These are phyloP conservation scores for Euproctis similis DNA, from an alignment of 2,888 invertebrate genomes.

Conservation along the genomic window DNA sequence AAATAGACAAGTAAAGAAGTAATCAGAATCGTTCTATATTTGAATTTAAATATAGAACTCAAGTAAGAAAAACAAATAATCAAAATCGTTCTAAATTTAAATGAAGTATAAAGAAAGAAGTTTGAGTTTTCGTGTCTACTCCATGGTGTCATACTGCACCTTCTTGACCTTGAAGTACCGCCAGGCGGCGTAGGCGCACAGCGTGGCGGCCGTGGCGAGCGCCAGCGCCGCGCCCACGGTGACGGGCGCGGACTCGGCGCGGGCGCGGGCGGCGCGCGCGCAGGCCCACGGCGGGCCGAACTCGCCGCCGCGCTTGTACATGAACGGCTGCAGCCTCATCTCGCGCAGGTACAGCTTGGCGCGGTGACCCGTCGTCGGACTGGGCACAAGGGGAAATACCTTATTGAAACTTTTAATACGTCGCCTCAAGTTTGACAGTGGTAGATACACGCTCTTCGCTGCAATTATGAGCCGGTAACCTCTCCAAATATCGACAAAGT, in stretches of 20 bases:
- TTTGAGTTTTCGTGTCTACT: slow-evolving; percentile 10
- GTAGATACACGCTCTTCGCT: too few relatives aligned
- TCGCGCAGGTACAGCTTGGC: slow-evolving; percentile 80
- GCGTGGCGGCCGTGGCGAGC: slow-evolving; percentile 85
- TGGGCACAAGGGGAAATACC: slow-evolving; percentile 21
- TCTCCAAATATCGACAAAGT: too few relatives aligned
- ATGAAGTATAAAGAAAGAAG: too few relatives aligned
- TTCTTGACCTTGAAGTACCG: slow-evolving; percentile 25
- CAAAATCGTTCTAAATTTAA: too few relatives aligned
- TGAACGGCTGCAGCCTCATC: slow-evolving; percentile 89
- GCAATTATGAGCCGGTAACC: too few relatives aligned
- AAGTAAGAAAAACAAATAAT: too few relatives aligned
- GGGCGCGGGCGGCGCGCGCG: slow-evolving; percentile 53
- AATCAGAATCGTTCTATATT: too few relatives aligned
- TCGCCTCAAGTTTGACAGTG: too few relatives aligned
- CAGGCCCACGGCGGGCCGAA: slow-evolving; percentile 83
- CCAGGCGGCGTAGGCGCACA: slow-evolving; percentile 89
- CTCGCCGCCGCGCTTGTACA: slow-evolving; percentile 85
- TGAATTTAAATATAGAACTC: too few relatives aligned
- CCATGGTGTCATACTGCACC: slow-evolving; percentile 25
- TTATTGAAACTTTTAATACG: too few relatives aligned
- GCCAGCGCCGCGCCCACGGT: slow-evolving; percentile 85
- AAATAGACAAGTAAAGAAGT: too few relatives aligned
- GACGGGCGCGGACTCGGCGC: slow-evolving; percentile 90
- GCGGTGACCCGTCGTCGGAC: slow-evolving; percentile 60